Base-by-base conservation (phyloP, 2,888 invertebrate genomes). In the Lycophotia porphyrea region DNA sequence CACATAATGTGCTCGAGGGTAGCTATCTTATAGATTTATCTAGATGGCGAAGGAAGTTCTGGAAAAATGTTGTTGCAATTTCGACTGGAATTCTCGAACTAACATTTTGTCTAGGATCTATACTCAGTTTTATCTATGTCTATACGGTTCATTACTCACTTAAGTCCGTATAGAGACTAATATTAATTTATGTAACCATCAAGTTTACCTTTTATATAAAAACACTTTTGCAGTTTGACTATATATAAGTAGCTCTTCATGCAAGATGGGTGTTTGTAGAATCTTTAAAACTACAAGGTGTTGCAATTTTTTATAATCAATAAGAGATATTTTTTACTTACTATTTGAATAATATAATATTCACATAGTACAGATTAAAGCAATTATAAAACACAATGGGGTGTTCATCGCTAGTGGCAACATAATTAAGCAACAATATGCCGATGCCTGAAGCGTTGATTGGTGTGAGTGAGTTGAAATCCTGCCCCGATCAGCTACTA, bases 11-110 rank as follows among this genome's bases (percentile, higher is more conserved):
- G 89, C 90, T 91, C 87, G 84, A 86, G 88, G 91, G 91, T 91
- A 90, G 90, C 91, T 92, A 93, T 93, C 92, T 92, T 80, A 83
- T 90, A 93, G 92, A 94, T 94, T 94, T 94, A 94, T 94, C 92
- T 93, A 88, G 90, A 92, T 91, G 88, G 90, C 87, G 87, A 88
- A 88, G 87, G 85, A 86, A 88, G 86, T 90, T 89, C 87, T 87
- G 87, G 86, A 84, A 89, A 88, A 86, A 80, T 87, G 86, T 81
- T 82, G 80, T 81, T 81, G 67, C 75, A 82, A 87, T 81, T 82
- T 85, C 78, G 61, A 64, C 68, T 75, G 58, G 49, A 72, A 75
- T 75, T 76, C 74, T 69, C 63, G 71, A 84, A 81, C 65, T 71
- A 64, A 66, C 63, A 68, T 74, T 71, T 70, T 73, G 71, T 66